phyloP scores from a whole-genome alignment of 2,797 vertebrate species.

The Sebastes taczanowskii region DNA sequence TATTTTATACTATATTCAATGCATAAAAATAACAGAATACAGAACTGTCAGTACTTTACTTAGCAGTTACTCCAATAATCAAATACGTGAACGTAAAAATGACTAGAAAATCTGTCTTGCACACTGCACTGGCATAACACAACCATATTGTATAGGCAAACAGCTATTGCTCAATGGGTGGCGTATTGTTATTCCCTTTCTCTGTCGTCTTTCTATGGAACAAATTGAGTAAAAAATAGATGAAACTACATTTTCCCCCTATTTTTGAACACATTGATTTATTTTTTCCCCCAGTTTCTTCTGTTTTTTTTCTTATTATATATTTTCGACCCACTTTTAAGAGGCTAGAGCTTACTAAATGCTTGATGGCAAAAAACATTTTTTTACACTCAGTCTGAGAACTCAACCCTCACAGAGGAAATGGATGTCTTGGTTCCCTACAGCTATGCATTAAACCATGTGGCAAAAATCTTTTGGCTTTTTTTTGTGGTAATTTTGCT shows the following conservation, averaged over 20 bases:
- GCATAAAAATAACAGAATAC: no score
- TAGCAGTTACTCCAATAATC: background rate
- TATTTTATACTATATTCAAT: no score
- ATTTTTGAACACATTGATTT: background rate
- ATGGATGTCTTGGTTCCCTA: background rate
- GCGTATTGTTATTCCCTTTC: background rate
- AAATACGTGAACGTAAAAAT: background rate
- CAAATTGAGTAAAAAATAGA: background rate
- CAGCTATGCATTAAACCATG: slow-evolving; percentile 5
- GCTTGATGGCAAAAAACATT: background rate
- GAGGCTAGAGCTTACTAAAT: background rate
- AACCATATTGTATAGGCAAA: background rate
- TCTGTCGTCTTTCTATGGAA: background rate
- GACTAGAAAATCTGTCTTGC: background rate
- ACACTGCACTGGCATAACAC: background rate
- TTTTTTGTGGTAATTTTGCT: slow-evolving; percentile 16
- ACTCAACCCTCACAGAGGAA: background rate
- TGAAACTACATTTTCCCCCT: background rate
- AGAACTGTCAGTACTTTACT: background rate
- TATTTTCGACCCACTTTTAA: background rate
- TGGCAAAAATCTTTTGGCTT: background rate
- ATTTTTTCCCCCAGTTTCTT: background rate
- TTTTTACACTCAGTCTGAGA: background rate
- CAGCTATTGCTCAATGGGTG: background rate
- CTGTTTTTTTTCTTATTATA: background rate